phyloP scores from a whole-genome alignment of 2,888 invertebrate species.

The Pyrochroa serraticornis region DNA sequence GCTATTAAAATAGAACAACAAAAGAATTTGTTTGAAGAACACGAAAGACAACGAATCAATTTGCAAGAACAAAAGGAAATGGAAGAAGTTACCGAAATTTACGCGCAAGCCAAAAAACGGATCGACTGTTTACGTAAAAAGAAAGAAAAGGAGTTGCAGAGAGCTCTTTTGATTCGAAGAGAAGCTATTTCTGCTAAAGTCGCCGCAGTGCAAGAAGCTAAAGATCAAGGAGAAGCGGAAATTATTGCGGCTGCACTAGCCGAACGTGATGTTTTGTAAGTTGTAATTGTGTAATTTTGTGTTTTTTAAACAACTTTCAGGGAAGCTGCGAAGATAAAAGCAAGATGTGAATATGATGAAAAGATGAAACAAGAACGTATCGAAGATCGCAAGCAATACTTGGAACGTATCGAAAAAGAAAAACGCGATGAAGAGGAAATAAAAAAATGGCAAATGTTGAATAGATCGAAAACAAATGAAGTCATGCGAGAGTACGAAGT shows the following conservation, averaged over 20 bases:
- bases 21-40: conserved; percentile 43
- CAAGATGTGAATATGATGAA: conserved; percentile 48
- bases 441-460: conserved; percentile 64
- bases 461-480: conserved; percentile 64
- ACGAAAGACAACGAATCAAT: conserved; percentile 46
- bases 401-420: conserved; percentile 49
- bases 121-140: conserved; percentile 56
- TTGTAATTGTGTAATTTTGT: conserved; percentile 24
- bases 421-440: conserved; percentile 57
- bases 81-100: conserved; percentile 57
- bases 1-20: conserved; percentile 9
- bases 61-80: conserved; percentile 58
- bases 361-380: conserved; percentile 45
- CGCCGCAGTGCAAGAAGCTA: conserved; percentile 35
- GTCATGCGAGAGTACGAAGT: conserved; percentile 58
- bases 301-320: conserved; percentile 43
- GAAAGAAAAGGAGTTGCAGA: conserved; percentile 49
- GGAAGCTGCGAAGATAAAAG: conserved; percentile 53
- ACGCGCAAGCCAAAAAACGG: conserved; percentile 56
- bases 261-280: conserved; percentile 57
- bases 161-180: conserved; percentile 32
- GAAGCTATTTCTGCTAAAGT: conserved; percentile 37
- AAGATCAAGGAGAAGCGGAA: conserved; percentile 49
- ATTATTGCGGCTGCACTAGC: conserved; percentile 58
- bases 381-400: conserved; percentile 47